These are phyloP conservation scores for Microcebus ravelobensis DNA, from an alignment of 2,113 vertebrate genomes.

Conservation along the genomic window DNA sequence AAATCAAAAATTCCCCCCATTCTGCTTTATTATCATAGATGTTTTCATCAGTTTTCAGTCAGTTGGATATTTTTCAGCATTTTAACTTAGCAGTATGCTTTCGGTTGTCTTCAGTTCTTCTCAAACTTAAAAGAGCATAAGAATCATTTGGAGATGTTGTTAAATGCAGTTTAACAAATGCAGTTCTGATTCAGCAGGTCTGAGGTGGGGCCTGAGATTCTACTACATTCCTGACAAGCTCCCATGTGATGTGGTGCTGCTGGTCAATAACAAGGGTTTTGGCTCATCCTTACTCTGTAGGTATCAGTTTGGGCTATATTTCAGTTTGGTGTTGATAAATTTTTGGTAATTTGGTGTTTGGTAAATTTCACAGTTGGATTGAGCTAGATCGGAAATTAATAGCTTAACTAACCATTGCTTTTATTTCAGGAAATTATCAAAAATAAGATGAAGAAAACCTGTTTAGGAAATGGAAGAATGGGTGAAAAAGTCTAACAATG, in stretches of 20 bases:
- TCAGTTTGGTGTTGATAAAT: neutral
- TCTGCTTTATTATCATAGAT: neutral
- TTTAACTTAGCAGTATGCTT: neutral
- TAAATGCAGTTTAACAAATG: neutral
- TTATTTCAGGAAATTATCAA: slow-evolving; percentile 13
- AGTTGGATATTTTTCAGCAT: neutral
- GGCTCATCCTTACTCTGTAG: neutral
- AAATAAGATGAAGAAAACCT: slow-evolving; percentile 1
- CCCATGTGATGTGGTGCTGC: neutral
- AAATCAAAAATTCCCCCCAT: neutral
- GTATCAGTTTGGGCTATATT: neutral
- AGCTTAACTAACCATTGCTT: neutral
- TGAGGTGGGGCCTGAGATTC: neutral
- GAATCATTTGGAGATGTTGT: neutral
- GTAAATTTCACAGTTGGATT: neutral
- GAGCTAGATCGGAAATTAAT: slow-evolving; percentile 23
- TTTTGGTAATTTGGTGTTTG: neutral
- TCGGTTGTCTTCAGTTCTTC: neutral
- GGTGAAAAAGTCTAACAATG: neutral
- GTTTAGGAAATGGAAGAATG: slow-evolving; percentile 4
- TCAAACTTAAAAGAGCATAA: neutral
- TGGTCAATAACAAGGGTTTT: neutral
- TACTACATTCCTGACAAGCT: neutral
- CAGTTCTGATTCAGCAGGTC: neutral
- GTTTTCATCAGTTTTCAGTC: neutral